Evolutionary conservation across 2,113 vertebrate species (phyloP).

Genomic region (Passer montanus): DNA sequence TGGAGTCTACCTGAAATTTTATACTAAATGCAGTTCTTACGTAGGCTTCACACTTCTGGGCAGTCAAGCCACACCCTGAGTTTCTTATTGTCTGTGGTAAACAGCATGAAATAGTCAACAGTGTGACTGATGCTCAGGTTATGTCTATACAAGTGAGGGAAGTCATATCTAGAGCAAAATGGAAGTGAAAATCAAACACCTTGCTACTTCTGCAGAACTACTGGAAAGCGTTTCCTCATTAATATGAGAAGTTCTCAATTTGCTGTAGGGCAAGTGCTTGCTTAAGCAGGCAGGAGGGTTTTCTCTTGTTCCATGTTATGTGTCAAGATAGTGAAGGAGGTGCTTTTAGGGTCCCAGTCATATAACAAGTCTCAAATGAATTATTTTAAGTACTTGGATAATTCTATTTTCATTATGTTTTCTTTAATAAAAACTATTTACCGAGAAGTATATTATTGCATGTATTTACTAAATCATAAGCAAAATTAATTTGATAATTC

Average conservation of each 20-base stretch:
- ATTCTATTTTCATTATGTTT: not conserved
- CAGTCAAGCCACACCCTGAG: not conserved
- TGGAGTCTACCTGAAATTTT: not conserved
- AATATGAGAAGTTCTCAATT: not conserved
- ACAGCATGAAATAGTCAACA: not conserved
- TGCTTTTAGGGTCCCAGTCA: not conserved
- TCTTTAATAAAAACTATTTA: not conserved
- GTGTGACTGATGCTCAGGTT: not conserved
- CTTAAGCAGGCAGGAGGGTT: not conserved
- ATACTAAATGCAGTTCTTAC: not conserved
- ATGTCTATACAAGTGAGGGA: not conserved
- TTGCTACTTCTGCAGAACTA: not conserved
- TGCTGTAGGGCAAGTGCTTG: not conserved
- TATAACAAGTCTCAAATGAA: not conserved
- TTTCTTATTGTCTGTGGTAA: not conserved
- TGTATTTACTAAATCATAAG: not conserved
- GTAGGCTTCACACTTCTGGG: not conserved
- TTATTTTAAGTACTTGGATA: not conserved
- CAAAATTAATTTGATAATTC: not conserved
- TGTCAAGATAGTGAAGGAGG: not conserved
- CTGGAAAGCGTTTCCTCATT: not conserved
- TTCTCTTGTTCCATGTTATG: not conserved
- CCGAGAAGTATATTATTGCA: not conserved
- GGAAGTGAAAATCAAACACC: not conserved
- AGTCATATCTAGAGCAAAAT: not conserved